These are phyloP conservation scores for Marmota monax DNA, from an alignment of 2,113 vertebrate species.

Conservation along the genomic window DNA sequence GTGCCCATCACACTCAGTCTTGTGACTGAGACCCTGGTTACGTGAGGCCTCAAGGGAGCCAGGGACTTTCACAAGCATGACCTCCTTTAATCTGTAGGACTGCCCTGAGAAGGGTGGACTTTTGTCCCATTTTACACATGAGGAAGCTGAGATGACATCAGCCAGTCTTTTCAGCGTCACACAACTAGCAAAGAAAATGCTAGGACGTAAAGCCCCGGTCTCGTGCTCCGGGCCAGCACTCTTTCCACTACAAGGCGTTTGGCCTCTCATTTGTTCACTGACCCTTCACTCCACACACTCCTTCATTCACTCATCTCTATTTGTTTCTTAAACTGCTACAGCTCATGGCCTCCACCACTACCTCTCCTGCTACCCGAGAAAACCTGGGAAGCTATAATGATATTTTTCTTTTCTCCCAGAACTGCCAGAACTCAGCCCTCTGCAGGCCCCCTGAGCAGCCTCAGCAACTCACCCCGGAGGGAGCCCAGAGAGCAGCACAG, in stretches of 20 bases:
- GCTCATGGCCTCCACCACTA: neutral
- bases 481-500: neutral
- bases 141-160: neutral
- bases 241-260: fast-evolving
- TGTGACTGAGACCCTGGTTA: neutral
- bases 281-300: neutral
- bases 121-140: neutral
- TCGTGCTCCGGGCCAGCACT: neutral
- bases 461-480: neutral
- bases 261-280: neutral
- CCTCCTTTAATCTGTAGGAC: neutral
- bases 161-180: neutral
- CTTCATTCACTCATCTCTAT: neutral
- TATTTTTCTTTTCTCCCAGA: neutral
- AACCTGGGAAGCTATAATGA: neutral
- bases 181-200: neutral
- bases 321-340: neutral
- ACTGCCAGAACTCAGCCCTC: neutral
- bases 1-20: neutral
- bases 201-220: too few species aligned
- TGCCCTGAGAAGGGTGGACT: neutral
- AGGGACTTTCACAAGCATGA: neutral
- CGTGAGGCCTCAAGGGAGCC: neutral
- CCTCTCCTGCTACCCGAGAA: neutral
- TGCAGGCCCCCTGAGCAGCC: neutral